Evolutionary conservation across 2,113 vertebrate species (phyloP).

Genomic region (Gallinago undulata): DNA sequence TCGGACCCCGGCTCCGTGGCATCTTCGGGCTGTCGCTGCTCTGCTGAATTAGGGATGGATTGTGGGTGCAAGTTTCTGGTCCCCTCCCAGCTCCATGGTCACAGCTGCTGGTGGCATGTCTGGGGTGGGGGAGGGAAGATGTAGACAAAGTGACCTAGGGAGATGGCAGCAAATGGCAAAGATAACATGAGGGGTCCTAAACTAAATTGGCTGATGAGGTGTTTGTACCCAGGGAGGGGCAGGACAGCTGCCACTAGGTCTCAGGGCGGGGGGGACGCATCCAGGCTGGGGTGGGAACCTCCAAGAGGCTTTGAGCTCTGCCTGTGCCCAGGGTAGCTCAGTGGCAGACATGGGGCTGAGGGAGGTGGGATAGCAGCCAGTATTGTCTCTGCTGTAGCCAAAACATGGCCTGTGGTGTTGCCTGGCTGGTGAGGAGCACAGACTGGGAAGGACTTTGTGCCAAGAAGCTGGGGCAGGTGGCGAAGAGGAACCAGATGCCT

Average conservation of each 20-base stretch:
- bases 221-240: neutral
- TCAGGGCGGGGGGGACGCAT: neutral
- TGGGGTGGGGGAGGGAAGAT: neutral
- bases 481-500: neutral
- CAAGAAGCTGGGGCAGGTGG: neutral
- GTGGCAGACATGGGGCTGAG: neutral
- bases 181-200: fast-evolving
- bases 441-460: neutral
- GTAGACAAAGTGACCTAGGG: neutral
- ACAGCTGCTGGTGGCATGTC: neutral
- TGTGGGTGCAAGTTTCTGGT: neutral
- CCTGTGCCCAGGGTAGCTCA: neutral
- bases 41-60: neutral
- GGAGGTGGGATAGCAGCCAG: neutral
- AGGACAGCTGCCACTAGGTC: neutral
- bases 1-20: neutral
- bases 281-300: neutral
- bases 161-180: neutral
- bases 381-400: neutral
- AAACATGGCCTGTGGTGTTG: neutral
- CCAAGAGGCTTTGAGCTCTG: neutral
- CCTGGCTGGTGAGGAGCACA: neutral
- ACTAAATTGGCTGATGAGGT: neutral
- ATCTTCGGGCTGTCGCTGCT: neutral
- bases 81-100: neutral